A percentile compares a stretch with the other conserved stretches of the same genome.
Evolutionary conservation across 2,888 invertebrate species (phyloP).

Genomic region (Epinotia brunnichana): DNA sequence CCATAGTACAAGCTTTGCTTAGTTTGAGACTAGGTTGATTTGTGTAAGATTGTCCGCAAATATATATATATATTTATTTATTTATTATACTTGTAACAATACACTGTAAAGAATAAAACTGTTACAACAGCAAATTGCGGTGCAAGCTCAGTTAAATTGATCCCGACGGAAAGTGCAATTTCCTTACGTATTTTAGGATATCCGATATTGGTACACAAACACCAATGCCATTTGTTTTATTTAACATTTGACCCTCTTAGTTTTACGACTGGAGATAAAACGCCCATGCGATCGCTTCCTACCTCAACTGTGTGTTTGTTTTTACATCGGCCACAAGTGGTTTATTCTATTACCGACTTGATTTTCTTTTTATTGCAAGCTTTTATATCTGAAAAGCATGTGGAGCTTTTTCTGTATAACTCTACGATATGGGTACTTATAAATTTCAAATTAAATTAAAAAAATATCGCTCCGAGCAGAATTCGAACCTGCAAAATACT

Average conservation of each 20-base stretch:
- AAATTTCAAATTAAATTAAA: no score
- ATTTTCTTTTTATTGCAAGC: constrained; percentile 16
- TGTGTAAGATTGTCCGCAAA: no score
- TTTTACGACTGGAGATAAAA: constrained; percentile 35
- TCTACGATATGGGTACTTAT: not conserved
- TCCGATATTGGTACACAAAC: constrained; percentile 1
- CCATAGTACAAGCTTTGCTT: no score
- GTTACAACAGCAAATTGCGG: not conserved
- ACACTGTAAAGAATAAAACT: no score
- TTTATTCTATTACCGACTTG: constrained; percentile 32
- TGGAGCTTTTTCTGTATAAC: not conserved
- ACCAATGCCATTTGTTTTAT: constrained; percentile 8
- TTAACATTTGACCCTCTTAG: constrained; percentile 41
- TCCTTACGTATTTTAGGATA: constrained; percentile 4
- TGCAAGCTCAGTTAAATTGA: not conserved
- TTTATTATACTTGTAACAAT: no score
- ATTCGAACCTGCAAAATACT: no score
- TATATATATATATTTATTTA: no score
- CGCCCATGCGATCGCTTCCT: constrained; percentile 27
- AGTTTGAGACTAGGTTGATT: no score
- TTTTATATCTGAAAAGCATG: constrained; percentile 1
- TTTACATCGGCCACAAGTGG: constrained; percentile 28
- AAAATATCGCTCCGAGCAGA: no score
- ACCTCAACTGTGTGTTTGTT: constrained; percentile 24
- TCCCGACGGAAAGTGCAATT: not conserved